Conservation (phyloP, 2,797 vertebrate genomes). For the Spinus pinus region DNA sequence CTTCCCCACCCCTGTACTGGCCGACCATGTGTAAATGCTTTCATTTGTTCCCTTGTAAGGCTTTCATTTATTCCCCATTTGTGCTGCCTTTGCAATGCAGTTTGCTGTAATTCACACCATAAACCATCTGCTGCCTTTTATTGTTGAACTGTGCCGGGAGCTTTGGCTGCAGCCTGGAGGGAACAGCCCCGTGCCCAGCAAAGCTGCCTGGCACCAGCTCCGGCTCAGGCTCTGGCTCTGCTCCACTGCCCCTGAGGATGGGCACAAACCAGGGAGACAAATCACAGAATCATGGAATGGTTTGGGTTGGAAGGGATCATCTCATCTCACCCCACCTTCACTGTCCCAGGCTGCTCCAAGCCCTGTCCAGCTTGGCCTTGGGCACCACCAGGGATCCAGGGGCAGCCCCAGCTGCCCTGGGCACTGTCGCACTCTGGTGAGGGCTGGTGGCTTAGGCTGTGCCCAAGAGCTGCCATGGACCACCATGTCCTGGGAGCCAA, state of each 20-base stretch:
- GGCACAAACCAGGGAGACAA: background rate
- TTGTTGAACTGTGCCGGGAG: background rate
- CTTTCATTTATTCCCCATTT: background rate
- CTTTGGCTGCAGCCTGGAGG: background rate
- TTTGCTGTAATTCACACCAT: background rate
- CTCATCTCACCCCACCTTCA: background rate
- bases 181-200: background rate
- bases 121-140: constrained; percentile 34
- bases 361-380: background rate
- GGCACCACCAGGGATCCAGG: background rate
- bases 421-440: background rate
- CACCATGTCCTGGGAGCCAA: accelerated
- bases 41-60: background rate
- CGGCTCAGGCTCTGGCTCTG: background rate
- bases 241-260: accelerated
- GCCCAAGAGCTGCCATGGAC: background rate
- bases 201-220: background rate
- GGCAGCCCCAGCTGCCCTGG: background rate
- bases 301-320: background rate
- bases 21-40: background rate
- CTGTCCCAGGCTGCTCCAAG: background rate
- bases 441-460: background rate
- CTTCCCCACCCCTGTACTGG: accelerated
- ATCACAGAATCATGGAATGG: accelerated
- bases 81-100: background rate